Conservation (phyloP, 1,140 invertebrate species). For the Pogonognathellus flavescens region DNA sequence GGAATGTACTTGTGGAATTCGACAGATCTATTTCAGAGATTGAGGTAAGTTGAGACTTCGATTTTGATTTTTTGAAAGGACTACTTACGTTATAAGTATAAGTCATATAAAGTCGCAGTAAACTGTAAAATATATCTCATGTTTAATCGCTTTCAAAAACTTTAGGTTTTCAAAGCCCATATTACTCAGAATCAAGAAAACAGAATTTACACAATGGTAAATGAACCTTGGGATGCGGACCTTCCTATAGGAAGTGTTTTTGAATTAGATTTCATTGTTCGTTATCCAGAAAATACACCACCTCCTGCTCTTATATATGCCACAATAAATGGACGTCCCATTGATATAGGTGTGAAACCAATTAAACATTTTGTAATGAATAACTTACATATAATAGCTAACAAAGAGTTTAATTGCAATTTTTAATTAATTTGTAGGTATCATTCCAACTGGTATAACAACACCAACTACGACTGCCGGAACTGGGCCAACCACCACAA, state of each 20-base stretch:
- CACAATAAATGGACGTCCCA: constrained; percentile 29
- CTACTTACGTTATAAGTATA: too few species aligned
- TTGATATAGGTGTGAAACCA: background rate
- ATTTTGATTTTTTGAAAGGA: too few species aligned
- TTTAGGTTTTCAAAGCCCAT: constrained; percentile 23
- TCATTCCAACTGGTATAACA: constrained; percentile 16
- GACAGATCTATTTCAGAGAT: background rate
- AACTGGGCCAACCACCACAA: constrained; percentile 19
- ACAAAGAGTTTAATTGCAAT: too few species aligned
- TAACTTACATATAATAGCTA: too few species aligned
- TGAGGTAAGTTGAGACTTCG: background rate
- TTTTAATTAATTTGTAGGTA: background rate
- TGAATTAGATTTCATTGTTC: constrained; percentile 38
- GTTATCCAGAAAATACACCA: constrained; percentile 15
- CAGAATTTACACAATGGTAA: constrained; percentile 15
- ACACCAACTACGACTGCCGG: constrained; percentile 1
- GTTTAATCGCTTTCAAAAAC: background rate
- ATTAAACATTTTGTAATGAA: too few species aligned
- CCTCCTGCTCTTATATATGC: background rate
- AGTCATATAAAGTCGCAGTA: too few species aligned
- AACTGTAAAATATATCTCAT: too few species aligned
- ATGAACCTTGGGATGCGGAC: constrained; percentile 43
- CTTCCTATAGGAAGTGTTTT: constrained; percentile 18
- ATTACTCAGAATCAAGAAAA: constrained; percentile 40
- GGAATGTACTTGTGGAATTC: constrained; percentile 30